Evolutionary conservation across 2,113 vertebrate species (phyloP).

Genomic region (Stomatorhinus ivindoensis): DNA sequence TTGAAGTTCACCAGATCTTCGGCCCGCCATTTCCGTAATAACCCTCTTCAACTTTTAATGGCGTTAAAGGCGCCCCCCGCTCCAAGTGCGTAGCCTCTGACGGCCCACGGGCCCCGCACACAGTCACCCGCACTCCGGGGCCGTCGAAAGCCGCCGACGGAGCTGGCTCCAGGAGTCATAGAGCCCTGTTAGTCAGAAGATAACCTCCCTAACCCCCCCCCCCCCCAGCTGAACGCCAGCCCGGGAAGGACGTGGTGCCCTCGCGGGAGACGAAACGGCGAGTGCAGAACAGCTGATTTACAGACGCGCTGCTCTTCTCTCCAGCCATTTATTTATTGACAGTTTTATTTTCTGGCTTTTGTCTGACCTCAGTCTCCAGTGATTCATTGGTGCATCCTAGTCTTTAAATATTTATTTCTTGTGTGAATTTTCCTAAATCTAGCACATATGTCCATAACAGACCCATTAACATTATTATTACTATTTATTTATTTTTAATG

Average conservation of each 20-base stretch:
- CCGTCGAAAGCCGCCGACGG: not conserved
- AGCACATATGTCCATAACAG: not conserved
- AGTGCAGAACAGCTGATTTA: not conserved
- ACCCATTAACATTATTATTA: not conserved
- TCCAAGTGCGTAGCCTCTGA: slow-evolving; percentile 28
- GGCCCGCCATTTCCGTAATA: slow-evolving; percentile 43
- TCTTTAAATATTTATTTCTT: not conserved
- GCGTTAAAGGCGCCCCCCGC: slow-evolving; percentile 47
- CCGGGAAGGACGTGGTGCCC: not conserved
- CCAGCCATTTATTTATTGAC: slow-evolving; percentile 4
- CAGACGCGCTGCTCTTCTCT: not conserved
- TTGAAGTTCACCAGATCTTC: slow-evolving; percentile 54
- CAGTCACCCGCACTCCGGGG: not conserved
- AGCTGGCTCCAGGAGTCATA: not conserved
- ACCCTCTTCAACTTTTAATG: slow-evolving; percentile 57
- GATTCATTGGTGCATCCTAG: not conserved
- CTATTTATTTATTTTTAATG: slow-evolving; percentile 27
- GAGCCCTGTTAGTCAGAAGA: not conserved
- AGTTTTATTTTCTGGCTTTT: not conserved
- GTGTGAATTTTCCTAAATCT: not conserved
- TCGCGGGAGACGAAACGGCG: not conserved
- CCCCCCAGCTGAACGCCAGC: not conserved
- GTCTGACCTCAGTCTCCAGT: not conserved
- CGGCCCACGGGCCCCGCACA: not conserved
- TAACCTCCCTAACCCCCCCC: not conserved